Percentiles rank a stretch among this genome's conserved stretches.
phyloP scores from a whole-genome alignment of 2,113 vertebrate species.

The Gobio gobio region DNA sequence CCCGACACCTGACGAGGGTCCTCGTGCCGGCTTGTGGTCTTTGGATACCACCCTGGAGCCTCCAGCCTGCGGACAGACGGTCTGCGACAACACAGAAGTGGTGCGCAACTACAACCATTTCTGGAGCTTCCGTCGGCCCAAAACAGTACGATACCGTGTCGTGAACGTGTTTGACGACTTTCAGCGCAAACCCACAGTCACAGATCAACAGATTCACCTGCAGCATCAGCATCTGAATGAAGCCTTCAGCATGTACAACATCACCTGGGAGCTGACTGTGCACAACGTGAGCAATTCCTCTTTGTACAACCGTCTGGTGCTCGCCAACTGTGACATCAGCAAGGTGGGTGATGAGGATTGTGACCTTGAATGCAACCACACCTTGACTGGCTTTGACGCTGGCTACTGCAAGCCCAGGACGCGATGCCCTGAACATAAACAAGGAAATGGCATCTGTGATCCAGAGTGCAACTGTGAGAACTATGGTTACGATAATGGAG shows the following conservation, averaged over 20 bases:
- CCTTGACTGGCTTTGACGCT: constrained; percentile 88
- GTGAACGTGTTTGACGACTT: constrained; percentile 88
- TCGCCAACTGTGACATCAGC: constrained; percentile 96
- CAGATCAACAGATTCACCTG: constrained; percentile 89
- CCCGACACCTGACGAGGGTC: constrained; percentile 80
- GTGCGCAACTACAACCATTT: constrained; percentile 91
- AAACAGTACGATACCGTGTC: constrained; percentile 91
- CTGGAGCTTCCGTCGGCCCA: constrained; percentile 85
- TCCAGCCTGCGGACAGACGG: constrained; percentile 91
- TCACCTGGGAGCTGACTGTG: constrained; percentile 94
- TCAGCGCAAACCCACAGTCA: constrained; percentile 85
- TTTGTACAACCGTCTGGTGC: constrained; percentile 86
- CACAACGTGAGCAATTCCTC: constrained; percentile 90
- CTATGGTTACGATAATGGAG: constrained; percentile 89
- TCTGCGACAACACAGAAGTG: constrained; percentile 91
- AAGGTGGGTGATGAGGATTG: constrained; percentile 91
- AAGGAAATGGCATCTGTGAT: constrained; percentile 90
- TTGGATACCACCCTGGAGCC: constrained; percentile 89
- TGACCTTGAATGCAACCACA: constrained; percentile 95
- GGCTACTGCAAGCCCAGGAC: constrained; percentile 87
- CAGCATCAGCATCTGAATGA: constrained; percentile 93
- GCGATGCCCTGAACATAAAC: constrained; percentile 80
- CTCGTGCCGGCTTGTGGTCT: constrained; percentile 73
- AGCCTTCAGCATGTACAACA: constrained; percentile 91
- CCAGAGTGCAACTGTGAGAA: constrained; percentile 93